A percentile compares a stretch with the other conserved stretches of the same genome.
phyloP scores from a whole-genome alignment of 2,113 vertebrate species.

The Plecturocebus donacophilus region DNA sequence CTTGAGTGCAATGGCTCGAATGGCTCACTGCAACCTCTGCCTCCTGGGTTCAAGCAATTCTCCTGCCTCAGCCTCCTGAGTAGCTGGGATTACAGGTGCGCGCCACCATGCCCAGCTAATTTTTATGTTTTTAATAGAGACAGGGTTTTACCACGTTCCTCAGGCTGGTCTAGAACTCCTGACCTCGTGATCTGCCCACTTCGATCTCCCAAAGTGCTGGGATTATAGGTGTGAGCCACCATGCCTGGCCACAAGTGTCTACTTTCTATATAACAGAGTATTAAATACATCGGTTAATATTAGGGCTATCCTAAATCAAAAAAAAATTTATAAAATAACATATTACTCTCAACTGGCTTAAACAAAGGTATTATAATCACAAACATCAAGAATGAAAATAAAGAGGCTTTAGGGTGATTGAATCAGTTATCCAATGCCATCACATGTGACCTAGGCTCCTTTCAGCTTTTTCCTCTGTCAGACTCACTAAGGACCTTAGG shows the following conservation, averaged over 20 bases:
- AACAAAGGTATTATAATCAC: not conserved
- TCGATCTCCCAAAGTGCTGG: too few species aligned
- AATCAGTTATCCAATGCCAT: not conserved
- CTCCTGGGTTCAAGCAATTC: too few species aligned
- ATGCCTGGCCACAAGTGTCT: not conserved
- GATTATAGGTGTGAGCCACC: too few species aligned
- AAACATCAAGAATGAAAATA: not conserved
- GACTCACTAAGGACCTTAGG: not conserved
- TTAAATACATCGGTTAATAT: not conserved
- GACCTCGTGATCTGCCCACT: too few species aligned
- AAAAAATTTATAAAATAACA: not conserved
- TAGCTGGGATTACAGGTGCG: too few species aligned
- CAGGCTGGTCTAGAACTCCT: too few species aligned
- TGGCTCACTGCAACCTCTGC: too few species aligned
- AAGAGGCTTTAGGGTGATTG: not conserved
- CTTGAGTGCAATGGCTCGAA: too few species aligned
- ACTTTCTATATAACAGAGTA: not conserved
- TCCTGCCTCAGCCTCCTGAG: too few species aligned
- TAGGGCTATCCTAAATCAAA: constrained; percentile 13
- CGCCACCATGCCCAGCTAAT: too few species aligned
- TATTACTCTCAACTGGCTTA: not conserved
- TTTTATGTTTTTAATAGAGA: too few species aligned
- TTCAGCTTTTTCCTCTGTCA: not conserved
- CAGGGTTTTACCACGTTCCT: too few species aligned
- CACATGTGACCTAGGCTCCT: not conserved